These are phyloP conservation scores for Xanthorhoe designata DNA, from an alignment of 2,888 invertebrate species.

Conservation along the genomic window DNA sequence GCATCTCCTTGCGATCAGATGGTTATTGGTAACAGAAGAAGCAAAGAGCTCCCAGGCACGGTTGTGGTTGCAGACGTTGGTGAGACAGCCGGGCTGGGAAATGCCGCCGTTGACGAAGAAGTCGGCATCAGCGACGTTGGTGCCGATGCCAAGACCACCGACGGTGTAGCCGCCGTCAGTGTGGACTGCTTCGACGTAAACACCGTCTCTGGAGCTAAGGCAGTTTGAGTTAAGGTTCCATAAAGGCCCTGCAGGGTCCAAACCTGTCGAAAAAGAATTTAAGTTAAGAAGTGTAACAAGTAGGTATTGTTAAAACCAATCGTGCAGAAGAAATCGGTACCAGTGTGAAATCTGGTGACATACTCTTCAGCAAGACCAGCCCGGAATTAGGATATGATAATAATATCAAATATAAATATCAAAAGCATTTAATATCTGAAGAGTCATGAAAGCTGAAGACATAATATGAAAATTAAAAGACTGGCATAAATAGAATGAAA, in stretches of 20 bases:
- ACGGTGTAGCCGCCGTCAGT: constrained; percentile 78
- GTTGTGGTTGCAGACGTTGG: constrained; percentile 66
- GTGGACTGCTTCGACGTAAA: constrained; percentile 70
- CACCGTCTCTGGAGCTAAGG: constrained; percentile 61
- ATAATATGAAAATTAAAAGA: no score
- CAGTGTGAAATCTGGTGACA: no score
- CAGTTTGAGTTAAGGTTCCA: constrained; percentile 59
- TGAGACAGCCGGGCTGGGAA: constrained; percentile 67
- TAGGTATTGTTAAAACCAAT: no score
- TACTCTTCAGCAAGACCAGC: no score
- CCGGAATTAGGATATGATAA: no score
- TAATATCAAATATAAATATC: no score
- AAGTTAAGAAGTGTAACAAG: no score
- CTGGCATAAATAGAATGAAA: no score
- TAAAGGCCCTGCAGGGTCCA: constrained; percentile 71
- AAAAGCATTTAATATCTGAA: no score
- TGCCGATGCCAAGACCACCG: constrained; percentile 75
- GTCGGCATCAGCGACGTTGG: constrained; percentile 80
- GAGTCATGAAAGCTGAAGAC: no score
- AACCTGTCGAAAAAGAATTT: constrained; percentile 46
- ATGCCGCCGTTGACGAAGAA: constrained; percentile 86
- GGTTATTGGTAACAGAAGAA: constrained; percentile 62
- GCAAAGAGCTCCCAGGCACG: constrained; percentile 69
- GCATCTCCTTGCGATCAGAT: constrained; percentile 62
- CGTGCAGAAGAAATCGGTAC: no score